Base-by-base conservation (phyloP, 2,888 invertebrate genomes). In the Phengaris alcon region DNA sequence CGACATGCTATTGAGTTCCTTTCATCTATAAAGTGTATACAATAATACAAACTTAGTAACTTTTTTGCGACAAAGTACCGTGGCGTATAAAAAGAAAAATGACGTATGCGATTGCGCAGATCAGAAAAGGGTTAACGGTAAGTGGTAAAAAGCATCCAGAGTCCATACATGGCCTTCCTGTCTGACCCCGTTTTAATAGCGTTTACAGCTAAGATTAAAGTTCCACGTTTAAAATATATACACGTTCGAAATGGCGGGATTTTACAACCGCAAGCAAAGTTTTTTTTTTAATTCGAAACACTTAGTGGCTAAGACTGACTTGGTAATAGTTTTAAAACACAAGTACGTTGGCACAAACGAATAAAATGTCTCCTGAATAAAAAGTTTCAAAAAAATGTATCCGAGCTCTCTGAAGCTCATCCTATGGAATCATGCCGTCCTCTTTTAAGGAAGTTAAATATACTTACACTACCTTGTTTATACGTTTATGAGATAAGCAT, bases 131-230 rank as follows among this genome's bases (percentile, higher is more conserved):
- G 73, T 78, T 85, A 86, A 86, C 86, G 84, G 87, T 84, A 77
- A 69, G 76, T 74, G 74, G 80, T 80, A 84, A 86, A 86, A 87
- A 86, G 79, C 77, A 48, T 69, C 79, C 77, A 78, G 74, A 85
- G 77, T 85, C 70, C 70, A 15, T 70, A 70, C 22, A 87, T 76
- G 83, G 87, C 76, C 82, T 86, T 86, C 87, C 86, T 86, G 87
- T 82, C 79, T 64, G 57, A 54, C 70, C 76, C 57, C 74, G 68
- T 44, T 74, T 76, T 75, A 78, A 78, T 77, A 52, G 74, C 76
- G 51, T 69, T 75, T 77, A 78, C 78, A 76, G 79, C 77, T 77
- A 78, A 72, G 75, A 77, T 69, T 74, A 64, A 64, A 64, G 35
- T 64, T 64, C 35, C 44, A 64, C 22, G 59, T 59, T 59, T 22